Conservation (phyloP, 2,113 vertebrate species). For the Uria lomvia region DNA sequence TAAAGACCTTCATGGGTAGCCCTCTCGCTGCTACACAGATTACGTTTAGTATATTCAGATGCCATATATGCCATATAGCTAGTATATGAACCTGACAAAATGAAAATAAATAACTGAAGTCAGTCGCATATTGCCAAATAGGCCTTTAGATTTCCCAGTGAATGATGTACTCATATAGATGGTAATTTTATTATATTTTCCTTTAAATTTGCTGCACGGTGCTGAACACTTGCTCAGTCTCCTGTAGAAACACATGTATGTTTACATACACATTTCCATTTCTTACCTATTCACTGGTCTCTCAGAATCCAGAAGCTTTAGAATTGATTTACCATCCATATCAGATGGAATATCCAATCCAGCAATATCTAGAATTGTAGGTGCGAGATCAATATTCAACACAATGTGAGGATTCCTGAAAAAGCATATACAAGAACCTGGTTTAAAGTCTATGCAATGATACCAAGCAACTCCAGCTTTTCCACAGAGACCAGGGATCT, state of each 20-base stretch:
- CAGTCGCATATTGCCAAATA: background rate
- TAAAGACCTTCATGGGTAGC: background rate
- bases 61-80: background rate
- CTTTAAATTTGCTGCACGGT: background rate
- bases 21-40: background rate
- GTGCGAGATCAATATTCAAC: conserved; percentile 93
- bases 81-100: background rate
- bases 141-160: background rate
- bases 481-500: background rate
- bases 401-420: conserved; percentile 91
- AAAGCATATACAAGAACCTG: background rate
- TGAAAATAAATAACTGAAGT: background rate
- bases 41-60: background rate
- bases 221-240: background rate
- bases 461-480: background rate
- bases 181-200: background rate
- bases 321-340: conserved; percentile 97
- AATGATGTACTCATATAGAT: background rate
- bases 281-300: conserved; percentile 88
- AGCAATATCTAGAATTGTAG: conserved; percentile 94
- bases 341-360: conserved; percentile 90
- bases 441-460: background rate
- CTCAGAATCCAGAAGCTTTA: conserved; percentile 91
- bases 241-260: background rate
- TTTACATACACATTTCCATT: background rate